Conservation (phyloP, 2,113 vertebrate genomes). For the Crotophaga sulcirostris region DNA sequence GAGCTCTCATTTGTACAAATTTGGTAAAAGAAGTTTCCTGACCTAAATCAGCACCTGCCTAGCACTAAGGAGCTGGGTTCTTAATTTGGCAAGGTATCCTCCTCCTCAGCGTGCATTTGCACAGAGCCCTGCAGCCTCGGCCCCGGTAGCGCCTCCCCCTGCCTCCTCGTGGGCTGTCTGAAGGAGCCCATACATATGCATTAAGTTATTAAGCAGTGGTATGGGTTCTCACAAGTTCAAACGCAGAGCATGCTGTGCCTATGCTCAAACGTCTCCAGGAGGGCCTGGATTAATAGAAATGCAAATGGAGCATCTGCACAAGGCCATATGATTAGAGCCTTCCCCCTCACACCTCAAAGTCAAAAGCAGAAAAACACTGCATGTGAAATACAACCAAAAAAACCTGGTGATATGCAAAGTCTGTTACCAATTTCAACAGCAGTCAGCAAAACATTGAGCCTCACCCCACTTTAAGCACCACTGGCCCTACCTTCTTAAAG, state of each 20-base stretch:
- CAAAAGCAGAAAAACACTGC: constrained; percentile 82
- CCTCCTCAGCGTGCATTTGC: constrained; percentile 66
- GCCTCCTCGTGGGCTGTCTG: constrained; percentile 83
- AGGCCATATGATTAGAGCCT: constrained; percentile 83
- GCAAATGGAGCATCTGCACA: constrained; percentile 85
- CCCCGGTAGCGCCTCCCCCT: constrained; percentile 72
- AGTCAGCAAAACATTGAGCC: constrained; percentile 77
- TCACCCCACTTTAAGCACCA: constrained; percentile 43
- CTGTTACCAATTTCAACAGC: constrained; percentile 77
- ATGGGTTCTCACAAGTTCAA: constrained; percentile 86
- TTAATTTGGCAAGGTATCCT: constrained; percentile 60
- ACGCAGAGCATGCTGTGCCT: constrained; percentile 82
- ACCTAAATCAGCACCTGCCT: constrained; percentile 31
- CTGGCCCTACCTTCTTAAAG: constrained; percentile 61
- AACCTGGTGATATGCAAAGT: constrained; percentile 80
- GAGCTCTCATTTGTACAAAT: constrained; percentile 40
- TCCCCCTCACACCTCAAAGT: constrained; percentile 82
- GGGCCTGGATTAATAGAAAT: constrained; percentile 86
- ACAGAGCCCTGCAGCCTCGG: constrained; percentile 63
- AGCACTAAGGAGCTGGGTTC: neutral
- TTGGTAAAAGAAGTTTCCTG: constrained; percentile 41
- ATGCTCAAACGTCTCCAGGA: constrained; percentile 81
- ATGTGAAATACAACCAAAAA: constrained; percentile 79
- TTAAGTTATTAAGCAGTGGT: constrained; percentile 84
- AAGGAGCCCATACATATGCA: constrained; percentile 83